A percentile compares a stretch with the other conserved stretches of the same genome.
These are phyloP conservation scores for Diadophis punctatus DNA, from an alignment of 2,113 vertebrate genomes.

Conservation along the genomic window DNA sequence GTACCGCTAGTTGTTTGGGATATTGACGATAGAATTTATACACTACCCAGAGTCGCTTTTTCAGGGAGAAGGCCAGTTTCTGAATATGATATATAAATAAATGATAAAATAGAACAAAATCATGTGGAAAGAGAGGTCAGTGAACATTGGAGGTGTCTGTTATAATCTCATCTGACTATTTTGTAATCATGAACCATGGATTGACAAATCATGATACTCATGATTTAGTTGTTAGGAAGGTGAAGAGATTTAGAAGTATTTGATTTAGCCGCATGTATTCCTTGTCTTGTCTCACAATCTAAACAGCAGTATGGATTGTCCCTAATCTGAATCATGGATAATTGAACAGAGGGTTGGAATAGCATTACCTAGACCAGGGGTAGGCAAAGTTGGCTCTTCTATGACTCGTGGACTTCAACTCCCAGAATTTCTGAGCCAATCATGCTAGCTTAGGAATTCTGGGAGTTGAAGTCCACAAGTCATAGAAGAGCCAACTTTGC, in stretches of 20 bases:
- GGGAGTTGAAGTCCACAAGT: too few species aligned
- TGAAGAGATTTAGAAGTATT: background rate
- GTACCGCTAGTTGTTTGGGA: background rate
- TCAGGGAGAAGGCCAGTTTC: background rate
- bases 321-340: background rate
- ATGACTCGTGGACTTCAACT: too few species aligned
- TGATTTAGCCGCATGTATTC: background rate
- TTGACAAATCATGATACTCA: constrained; percentile 39
- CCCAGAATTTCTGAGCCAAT: too few species aligned
- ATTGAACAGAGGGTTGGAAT: background rate
- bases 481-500: too few species aligned
- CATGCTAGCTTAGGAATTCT: too few species aligned
- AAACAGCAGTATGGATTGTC: background rate
- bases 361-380: too few species aligned
- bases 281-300: background rate
- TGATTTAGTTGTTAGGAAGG: background rate
- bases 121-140: constrained; percentile 10
- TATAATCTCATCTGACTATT: constrained; percentile 37
- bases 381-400: too few species aligned
- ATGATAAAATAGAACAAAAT: background rate
- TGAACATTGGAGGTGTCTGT: background rate
- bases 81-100: background rate
- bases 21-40: background rate
- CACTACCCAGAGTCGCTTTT: background rate
- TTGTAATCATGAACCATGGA: background rate